Base-by-base conservation (phyloP, 2,888 invertebrate genomes). In the Ochropleura leucogaster region DNA sequence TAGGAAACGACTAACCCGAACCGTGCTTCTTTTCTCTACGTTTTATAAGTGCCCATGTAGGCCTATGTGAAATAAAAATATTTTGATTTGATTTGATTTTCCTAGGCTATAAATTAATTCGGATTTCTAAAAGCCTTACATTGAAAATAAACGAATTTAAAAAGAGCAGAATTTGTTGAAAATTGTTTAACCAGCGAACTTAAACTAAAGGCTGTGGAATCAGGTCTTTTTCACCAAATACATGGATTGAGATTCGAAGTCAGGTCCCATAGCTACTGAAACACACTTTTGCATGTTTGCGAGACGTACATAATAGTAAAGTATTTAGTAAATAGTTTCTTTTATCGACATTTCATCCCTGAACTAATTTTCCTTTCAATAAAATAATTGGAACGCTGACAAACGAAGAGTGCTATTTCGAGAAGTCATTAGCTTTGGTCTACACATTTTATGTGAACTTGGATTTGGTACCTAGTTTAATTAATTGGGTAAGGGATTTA, bases 311-410 rank as follows among this genome's bases (percentile, higher is more conserved):
- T n/a, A 64, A 3, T 16, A 12, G 6, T n/a, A 20, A 16, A 63
- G 6, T 49, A 3, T 16, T 8, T 49, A 62, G 8, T 46, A 51
- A 77, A 42, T 46, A 16, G 12, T 12, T 30, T n/a, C 9, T 68
- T 77, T 70, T 42, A 66, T 70, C 2, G 51, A 20, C 44, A 47
- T 69, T 57, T 20, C 4, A 66, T 44, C 66, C 57, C 57, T 64
- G 66, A 79, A 63, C 78, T 46, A 55, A 82, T 71, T 70, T 67
- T 64, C 63, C 40, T 59, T 66, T 64, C 47, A 63, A 53, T 46
- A 63, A 20, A 71, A 64, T 47, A 46, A 65, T 72, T 82, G 72
- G 68, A 80, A 77, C 57, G 46, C n/a, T 82, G 82, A 67, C 79
- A 77, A 82, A 77, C 66, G 82, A 71, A 30, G 8, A 62, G 53